Evolutionary conservation across 2,113 vertebrate genomes (phyloP).

Genomic region (Sceloporus tristichus): DNA sequence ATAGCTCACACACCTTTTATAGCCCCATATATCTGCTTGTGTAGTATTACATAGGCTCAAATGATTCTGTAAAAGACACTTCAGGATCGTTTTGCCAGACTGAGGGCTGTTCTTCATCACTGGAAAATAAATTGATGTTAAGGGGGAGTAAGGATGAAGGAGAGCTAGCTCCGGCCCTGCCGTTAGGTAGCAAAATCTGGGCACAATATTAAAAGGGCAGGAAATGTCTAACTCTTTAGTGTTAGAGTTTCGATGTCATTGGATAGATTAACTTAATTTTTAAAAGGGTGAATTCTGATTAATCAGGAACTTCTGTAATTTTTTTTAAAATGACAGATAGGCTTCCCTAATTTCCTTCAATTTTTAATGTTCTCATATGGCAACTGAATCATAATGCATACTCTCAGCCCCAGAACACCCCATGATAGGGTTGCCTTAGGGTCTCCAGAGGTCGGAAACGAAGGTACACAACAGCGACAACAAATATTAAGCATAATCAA

Average conservation of each 20-base stretch:
- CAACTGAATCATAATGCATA: too few relatives aligned
- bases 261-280: too few relatives aligned
- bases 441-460: too few relatives aligned
- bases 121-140: not conserved
- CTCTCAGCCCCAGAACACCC: too few relatives aligned
- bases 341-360: not conserved
- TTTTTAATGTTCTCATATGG: not conserved
- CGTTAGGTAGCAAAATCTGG: too few relatives aligned
- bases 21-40: not conserved
- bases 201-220: too few relatives aligned
- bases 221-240: not conserved
- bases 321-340: not conserved
- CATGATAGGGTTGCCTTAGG: not conserved
- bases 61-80: rapidly evolving
- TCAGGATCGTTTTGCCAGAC: not conserved
- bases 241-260: too few relatives aligned
- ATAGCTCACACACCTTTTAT: not conserved
- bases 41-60: not conserved
- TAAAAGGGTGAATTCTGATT: too few relatives aligned
- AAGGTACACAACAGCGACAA: not conserved
- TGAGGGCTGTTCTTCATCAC: rapidly evolving
- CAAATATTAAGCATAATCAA: not conserved
- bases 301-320: too few relatives aligned
- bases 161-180: too few relatives aligned
- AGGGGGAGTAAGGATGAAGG: not conserved